These are phyloP conservation scores for Nasonia oneida DNA, from an alignment of 2,888 invertebrate genomes.

Conservation along the genomic window DNA sequence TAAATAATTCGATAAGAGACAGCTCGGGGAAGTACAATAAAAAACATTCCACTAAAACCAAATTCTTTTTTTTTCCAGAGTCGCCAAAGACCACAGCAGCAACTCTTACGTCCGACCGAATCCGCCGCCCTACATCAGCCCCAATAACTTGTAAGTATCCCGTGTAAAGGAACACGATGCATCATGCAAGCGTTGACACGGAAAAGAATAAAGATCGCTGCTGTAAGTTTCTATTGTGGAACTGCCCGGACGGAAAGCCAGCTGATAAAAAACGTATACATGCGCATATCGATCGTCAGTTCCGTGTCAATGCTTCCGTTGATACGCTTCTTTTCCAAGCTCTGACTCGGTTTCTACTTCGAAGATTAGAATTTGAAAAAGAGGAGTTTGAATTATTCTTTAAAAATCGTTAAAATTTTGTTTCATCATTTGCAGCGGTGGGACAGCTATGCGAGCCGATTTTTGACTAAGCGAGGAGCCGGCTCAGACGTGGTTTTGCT, in stretches of 20 bases:
- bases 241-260: neutral
- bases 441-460: constrained; percentile 76
- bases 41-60: neutral
- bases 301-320: constrained; percentile 16
- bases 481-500: constrained; percentile 82
- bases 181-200: constrained; percentile 11
- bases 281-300: neutral
- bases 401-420: neutral
- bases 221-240: neutral
- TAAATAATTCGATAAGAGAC: no score
- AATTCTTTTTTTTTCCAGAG: constrained; percentile 63
- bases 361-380: neutral
- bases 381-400: no score
- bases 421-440: constrained; percentile 64
- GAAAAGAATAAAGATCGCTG: neutral
- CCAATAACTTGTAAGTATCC: constrained; percentile 79
- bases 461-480: constrained; percentile 81
- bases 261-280: constrained; percentile 3
- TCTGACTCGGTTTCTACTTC: neutral
- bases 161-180: neutral
- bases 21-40: no score
- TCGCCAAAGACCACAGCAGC: constrained; percentile 72
- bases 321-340: neutral
- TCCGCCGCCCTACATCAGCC: constrained; percentile 82
- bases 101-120: constrained; percentile 80